phyloP scores from a whole-genome alignment of 2,888 invertebrate species.

The Cinara cedri region DNA sequence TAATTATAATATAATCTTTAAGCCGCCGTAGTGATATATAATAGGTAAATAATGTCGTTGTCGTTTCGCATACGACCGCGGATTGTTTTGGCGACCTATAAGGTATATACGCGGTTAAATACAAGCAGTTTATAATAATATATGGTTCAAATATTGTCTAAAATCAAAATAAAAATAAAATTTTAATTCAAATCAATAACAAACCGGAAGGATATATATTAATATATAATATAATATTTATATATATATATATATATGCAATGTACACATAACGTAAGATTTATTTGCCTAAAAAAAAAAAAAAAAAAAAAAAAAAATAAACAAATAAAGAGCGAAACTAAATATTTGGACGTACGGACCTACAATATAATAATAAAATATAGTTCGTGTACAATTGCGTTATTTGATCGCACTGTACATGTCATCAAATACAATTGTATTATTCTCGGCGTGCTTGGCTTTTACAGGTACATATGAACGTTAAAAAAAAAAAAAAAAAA shows the following conservation, averaged over 20 bases:
- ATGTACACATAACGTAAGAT: conserved; percentile 38
- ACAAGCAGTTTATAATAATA: conserved; percentile 24
- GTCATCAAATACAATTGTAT: conserved; percentile 15
- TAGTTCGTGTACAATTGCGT: conserved; percentile 43
- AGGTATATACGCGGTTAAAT: conserved; percentile 14
- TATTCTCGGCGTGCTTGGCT: conserved; percentile 50
- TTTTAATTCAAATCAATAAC: not conserved
- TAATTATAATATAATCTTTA: not conserved
- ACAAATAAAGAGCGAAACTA: not conserved
- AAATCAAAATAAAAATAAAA: not conserved
- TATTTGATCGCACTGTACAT: conserved; percentile 30
- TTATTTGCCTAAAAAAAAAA: conserved; percentile 14
- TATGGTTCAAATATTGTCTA: not conserved
- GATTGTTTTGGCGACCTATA: not conserved
- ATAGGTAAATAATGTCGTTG: conserved; percentile 5
- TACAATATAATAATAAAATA: conserved; percentile 17
- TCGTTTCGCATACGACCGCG: conserved; percentile 25
- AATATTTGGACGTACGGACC: conserved; percentile 28
- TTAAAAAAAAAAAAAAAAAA: not conserved
- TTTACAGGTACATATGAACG: conserved; percentile 41
- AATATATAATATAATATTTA: too few species aligned
- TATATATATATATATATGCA: too few species aligned
- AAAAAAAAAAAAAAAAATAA: too few species aligned
- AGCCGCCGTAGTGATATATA: not conserved
- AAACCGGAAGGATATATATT: conserved; percentile 8